A percentile compares a stretch with the other conserved stretches of the same genome.
These are phyloP conservation scores for Platysteira castanea DNA, from an alignment of 2,113 vertebrate genomes.

Conservation along the genomic window DNA sequence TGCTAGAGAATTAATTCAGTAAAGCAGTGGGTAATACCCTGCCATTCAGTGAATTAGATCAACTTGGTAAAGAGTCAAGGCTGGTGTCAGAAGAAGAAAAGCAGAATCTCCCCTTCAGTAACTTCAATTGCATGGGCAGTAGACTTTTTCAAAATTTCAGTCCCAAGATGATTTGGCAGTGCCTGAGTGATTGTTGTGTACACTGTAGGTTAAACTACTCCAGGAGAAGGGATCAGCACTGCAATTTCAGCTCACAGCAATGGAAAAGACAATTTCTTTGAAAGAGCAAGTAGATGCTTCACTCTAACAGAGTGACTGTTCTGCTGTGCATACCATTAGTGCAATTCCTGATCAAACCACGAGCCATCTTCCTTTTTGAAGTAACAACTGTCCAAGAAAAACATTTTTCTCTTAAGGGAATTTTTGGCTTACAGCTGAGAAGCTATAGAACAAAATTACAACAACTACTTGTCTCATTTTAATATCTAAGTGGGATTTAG, in stretches of 20 bases:
- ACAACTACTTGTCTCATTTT: not conserved
- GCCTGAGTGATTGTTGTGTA: not conserved
- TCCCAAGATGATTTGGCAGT: not conserved
- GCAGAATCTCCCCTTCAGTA: not conserved
- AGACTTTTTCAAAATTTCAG: not conserved
- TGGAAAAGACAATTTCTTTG: not conserved
- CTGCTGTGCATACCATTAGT: not conserved
- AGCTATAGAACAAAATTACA: not conserved
- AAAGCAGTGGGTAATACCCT: not conserved
- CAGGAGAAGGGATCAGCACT: not conserved
- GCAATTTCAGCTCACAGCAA: not conserved
- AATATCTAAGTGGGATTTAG: not conserved
- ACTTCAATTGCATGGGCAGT: not conserved
- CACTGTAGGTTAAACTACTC: not conserved
- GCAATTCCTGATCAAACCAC: not conserved
- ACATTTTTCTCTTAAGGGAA: not conserved
- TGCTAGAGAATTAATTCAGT: not conserved
- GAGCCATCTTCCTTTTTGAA: not conserved
- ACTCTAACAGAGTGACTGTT: not conserved
- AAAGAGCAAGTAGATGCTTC: not conserved
- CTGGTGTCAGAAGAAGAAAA: not conserved
- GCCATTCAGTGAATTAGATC: not conserved
- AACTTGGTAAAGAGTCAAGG: not conserved
- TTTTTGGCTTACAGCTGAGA: not conserved
- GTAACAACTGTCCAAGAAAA: not conserved